Percentiles rank a stretch among this genome's conserved stretches.
Evolutionary conservation across 2,113 vertebrate genomes (phyloP).

Genomic region (Circaetus cinerascens): DNA sequence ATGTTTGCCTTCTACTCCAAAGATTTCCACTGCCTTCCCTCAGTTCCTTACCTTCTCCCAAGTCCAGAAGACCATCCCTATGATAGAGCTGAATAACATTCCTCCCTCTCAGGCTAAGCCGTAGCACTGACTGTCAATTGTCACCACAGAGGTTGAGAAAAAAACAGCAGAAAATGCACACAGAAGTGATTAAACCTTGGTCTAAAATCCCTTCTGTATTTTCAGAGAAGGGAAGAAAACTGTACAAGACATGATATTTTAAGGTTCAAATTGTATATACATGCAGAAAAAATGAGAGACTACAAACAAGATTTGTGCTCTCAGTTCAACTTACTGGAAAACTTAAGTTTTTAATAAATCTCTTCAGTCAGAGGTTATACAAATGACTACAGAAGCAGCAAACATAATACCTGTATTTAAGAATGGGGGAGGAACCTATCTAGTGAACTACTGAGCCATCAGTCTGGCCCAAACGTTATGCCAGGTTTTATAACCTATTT

Average conservation of each 20-base stretch:
- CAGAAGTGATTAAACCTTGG: background rate
- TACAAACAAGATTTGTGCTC: background rate
- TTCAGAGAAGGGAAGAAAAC: background rate
- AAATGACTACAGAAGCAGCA: constrained; percentile 36
- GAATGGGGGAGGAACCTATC: background rate
- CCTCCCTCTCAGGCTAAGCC: background rate
- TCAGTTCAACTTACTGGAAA: background rate
- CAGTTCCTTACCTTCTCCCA: background rate
- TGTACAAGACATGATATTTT: background rate
- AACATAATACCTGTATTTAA: constrained; percentile 19
- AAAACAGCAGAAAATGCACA: background rate
- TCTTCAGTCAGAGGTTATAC: constrained; percentile 15
- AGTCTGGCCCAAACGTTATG: background rate
- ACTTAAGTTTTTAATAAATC: constrained; percentile 22
- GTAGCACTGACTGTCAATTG: background rate
- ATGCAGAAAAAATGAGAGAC: background rate
- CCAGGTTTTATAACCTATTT: background rate
- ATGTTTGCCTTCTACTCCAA: background rate
- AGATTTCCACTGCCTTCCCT: background rate
- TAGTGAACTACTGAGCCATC: background rate
- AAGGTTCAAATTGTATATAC: background rate
- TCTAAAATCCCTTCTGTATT: background rate
- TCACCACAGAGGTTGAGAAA: background rate
- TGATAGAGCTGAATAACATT: background rate
- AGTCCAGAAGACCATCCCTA: background rate